phyloP scores from a whole-genome alignment of 2,888 invertebrate genomes.

The Yponomeuta evonymella region DNA sequence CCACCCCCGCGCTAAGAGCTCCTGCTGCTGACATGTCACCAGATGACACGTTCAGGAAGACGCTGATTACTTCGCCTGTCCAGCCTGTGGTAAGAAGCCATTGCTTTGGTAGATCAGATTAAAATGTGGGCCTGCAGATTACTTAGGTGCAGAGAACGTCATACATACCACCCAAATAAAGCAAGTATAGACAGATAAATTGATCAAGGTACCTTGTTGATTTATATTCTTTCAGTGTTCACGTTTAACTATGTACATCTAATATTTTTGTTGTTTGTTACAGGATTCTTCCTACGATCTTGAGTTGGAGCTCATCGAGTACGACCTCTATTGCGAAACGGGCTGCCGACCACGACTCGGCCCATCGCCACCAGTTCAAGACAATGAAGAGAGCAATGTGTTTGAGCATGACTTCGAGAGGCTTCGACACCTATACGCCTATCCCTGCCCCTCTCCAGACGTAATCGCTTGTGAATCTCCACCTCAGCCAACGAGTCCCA shows the following conservation, averaged over 20 bases:
- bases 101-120: neutral
- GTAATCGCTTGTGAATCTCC: constrained; percentile 76
- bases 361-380: constrained; percentile 50
- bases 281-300: constrained; percentile 58
- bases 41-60: constrained; percentile 47
- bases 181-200: too few species aligned
- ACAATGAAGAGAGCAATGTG: constrained; percentile 38
- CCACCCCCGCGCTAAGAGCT: constrained; percentile 23
- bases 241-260: too few species aligned
- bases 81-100: constrained; percentile 37
- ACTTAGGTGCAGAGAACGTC: too few species aligned
- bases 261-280: neutral
- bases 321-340: constrained; percentile 58
- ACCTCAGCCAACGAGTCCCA: constrained; percentile 89
- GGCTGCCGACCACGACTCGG: constrained; percentile 58
- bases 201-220: too few species aligned
- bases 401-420: constrained; percentile 53
- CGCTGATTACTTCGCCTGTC: constrained; percentile 54
- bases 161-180: too few species aligned
- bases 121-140: neutral
- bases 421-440: constrained; percentile 44
- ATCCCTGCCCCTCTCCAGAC: constrained; percentile 43
- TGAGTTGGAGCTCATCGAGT: constrained; percentile 59
- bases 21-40: constrained; percentile 27
- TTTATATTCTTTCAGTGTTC: too few species aligned